Evolutionary conservation across 35 echinoderm and acorn worm genomes (phyloP), one percentile per base, ranked within the genome.

Genomic region (Strongylocentrotus purpuratus): DNA sequence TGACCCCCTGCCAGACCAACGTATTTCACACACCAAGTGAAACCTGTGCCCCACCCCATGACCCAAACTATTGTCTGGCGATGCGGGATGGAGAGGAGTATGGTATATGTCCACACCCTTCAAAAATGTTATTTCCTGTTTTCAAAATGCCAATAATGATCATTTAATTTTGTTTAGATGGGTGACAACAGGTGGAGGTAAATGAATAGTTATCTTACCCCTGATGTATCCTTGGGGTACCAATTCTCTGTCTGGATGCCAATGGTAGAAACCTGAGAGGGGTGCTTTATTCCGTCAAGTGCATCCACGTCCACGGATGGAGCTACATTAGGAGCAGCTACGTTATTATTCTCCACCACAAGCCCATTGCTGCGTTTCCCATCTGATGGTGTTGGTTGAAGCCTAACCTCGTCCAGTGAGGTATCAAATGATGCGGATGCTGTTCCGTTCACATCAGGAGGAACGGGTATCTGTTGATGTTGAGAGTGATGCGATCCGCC

Each of bases 191-290:
- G 65, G 65, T 78, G 65, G 20, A 78, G 25, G 25, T 28, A 78
- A 28, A 14, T n/a, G 7, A n/a, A n/a, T 78, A 28, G 25, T 4
- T n/a, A 78, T 22, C 65, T 28, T 78, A 78, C 65, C 65, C 65
- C 65, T 78, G 65, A 28, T 78, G 65, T n/a, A 28, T 78, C 65
- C 28, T 22, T 4, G 5, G 65, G 65, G 65, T 28, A 78, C 65
- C 65, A 78, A 78, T 78, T 78, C 65, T 78, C 65, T 28, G 65
- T 78, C 65, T 78, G 65, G 65, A 78, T 78, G 28, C 65, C 65
- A 78, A 78, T 78, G 7, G 65, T 78, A 28, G 65, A 78, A 28
- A 78, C 65, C 28, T 22, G 22, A 78, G 65, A 28, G 20, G 65
- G 65, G 20, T 78, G 65, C 20, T 78, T 78, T 28, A 78, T 78